Base-by-base conservation (phyloP, 1,140 invertebrate species). In the Brachionus koreanus region DNA sequence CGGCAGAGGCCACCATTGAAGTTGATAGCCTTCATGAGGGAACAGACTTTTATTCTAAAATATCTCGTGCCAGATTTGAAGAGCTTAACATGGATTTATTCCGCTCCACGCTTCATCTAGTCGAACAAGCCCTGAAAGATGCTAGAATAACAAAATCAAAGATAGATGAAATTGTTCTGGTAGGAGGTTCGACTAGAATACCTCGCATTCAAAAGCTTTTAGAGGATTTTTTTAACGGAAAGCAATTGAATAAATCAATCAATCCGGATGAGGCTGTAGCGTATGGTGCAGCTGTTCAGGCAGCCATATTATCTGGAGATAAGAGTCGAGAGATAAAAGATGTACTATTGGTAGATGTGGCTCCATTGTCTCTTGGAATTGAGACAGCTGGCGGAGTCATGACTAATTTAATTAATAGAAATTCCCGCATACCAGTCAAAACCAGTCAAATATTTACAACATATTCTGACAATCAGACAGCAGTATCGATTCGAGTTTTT, bases 361-460 rank as follows among this genome's bases (percentile, higher is more conserved):
- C 87, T 16, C 87, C 87, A 13, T 83, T 87, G 33, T 87, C 87
- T 23, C 83, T 87, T 39, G 87, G 87, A 67, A 87, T 88, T 49
- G 91, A 91, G 85, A 92, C 91, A 35, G 87, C 90, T 33, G 91
- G 91, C 85, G 91, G 91, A 42, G 94, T 96, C 19, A 87, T 87
- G 87, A 86, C 85, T 10, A 84, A 84, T 23, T 79, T 87, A 9
- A 83, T 87, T n/a, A 83, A 85, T 43, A 29, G 83, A 12, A 81
- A 83, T 82, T 42, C 83, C 10, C 46, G 35, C 12, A 76, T 83
- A 63, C 82, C 82, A 7, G 23, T 16, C 16, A 57, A 49, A 19
- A 57, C 37, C 19, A 61, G 16, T n/a, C 42, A 83, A 75, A 63
- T 12, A 75, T 83, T 83, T 63, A 83, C 82, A 13, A 83, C 82